Percentiles rank a stretch among this genome's conserved stretches.
Conservation (phyloP, 2,113 vertebrate genomes). For the Tylochromis polylepis region DNA sequence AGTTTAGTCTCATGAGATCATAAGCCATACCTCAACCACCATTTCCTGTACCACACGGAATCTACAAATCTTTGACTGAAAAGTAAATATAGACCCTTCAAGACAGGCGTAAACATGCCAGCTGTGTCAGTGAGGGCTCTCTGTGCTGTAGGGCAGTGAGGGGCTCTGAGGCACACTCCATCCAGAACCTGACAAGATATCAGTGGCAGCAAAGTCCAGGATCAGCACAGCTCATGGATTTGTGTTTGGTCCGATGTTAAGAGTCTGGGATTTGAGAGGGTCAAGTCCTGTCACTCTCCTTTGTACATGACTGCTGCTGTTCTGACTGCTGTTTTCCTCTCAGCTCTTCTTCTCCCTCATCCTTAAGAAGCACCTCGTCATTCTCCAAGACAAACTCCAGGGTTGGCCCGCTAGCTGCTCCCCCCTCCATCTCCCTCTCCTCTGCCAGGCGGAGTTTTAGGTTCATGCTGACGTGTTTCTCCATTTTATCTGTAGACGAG, state of each 20-base stretch:
- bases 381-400: slow-evolving; percentile 69
- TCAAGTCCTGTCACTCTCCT: slow-evolving; percentile 1
- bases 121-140: slow-evolving; percentile 7
- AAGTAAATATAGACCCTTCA: neutral
- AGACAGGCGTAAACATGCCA: slow-evolving; percentile 13
- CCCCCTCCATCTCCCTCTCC: slow-evolving; percentile 53
- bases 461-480: slow-evolving; percentile 62
- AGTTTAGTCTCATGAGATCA: neutral
- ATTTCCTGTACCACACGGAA: neutral
- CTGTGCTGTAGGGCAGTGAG: slow-evolving; percentile 32
- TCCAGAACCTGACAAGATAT: neutral
- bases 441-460: slow-evolving; percentile 72
- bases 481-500: slow-evolving; percentile 48
- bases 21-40: neutral
- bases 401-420: slow-evolving; percentile 27
- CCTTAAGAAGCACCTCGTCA: slow-evolving; percentile 28
- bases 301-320: neutral
- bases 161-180: slow-evolving; percentile 23
- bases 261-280: neutral
- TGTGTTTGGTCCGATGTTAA: neutral
- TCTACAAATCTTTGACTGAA: neutral
- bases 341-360: slow-evolving; percentile 11
- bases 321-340: neutral
- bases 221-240: slow-evolving; percentile 22
- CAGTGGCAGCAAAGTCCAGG: neutral